A percentile compares a stretch with the other conserved stretches of the same genome.
Conservation (phyloP, 1,140 invertebrate species). For the Drosophila pallidifrons region DNA sequence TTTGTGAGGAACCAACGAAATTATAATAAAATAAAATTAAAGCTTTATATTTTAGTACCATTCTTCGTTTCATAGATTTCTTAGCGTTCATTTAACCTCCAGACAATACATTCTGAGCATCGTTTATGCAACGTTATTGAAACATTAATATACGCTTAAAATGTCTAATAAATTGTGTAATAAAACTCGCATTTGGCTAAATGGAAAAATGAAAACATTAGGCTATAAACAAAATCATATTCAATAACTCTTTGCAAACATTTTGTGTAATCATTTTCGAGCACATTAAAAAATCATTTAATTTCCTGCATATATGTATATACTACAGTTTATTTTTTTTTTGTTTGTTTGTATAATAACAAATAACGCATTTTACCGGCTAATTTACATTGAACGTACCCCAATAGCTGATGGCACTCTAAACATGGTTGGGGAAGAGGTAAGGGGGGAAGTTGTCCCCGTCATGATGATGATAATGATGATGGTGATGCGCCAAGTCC, state of each 20-base stretch:
- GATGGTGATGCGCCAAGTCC: slow-evolving; percentile 66
- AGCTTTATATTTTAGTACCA: not conserved
- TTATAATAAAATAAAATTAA: not conserved
- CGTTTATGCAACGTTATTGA: not conserved
- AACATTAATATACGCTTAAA: slow-evolving; percentile 7
- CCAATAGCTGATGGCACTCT: slow-evolving; percentile 43
- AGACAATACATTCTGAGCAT: not conserved
- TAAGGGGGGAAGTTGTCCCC: not conserved
- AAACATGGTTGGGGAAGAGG: not conserved
- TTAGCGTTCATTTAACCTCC: not conserved
- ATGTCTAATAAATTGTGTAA: slow-evolving; percentile 8
- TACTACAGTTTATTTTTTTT: not conserved
- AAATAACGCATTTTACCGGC: slow-evolving; percentile 58
- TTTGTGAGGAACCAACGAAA: not conserved
- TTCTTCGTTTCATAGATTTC: not conserved
- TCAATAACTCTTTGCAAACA: slow-evolving; percentile 65
- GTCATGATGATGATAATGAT: slow-evolving; percentile 13
- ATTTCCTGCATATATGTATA: slow-evolving; percentile 71
- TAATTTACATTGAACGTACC: slow-evolving; percentile 78
- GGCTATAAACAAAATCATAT: slow-evolving; percentile 38
- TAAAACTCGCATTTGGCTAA: slow-evolving; percentile 39
- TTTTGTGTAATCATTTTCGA: slow-evolving; percentile 68
- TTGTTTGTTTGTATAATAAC: slow-evolving; percentile 27
- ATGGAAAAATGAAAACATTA: slow-evolving; percentile 28
- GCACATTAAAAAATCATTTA: slow-evolving; percentile 81